Percentiles rank a stretch among this genome's conserved stretches.
Conservation (phyloP, 2,113 vertebrate species). For the Tragelaphus strepsiceros region DNA sequence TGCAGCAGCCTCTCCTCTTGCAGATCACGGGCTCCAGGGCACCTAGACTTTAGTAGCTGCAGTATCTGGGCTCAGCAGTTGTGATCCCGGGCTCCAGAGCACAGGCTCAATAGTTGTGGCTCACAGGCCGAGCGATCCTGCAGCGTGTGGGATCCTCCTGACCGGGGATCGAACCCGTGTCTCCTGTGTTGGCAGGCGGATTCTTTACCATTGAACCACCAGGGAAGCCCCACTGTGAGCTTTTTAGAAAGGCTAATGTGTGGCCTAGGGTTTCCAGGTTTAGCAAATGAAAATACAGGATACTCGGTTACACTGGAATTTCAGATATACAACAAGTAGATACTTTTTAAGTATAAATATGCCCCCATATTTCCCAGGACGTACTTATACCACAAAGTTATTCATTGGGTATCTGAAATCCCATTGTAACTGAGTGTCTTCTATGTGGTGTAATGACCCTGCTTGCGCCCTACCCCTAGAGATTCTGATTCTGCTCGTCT, state of each 20-base stretch:
- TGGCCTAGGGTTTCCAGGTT: background rate
- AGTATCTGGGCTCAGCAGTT: background rate
- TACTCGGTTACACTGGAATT: background rate
- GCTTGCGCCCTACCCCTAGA: background rate
- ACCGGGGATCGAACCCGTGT: accelerated
- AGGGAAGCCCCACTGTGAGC: background rate
- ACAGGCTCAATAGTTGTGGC: background rate
- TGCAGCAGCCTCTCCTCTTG: background rate
- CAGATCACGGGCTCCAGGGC: background rate
- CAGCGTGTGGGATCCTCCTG: background rate
- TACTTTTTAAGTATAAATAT: background rate
- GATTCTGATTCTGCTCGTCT: background rate
- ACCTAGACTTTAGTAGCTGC: background rate
- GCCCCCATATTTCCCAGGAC: background rate
- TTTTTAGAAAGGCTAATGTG: background rate
- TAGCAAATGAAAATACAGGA: background rate
- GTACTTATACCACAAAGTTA: background rate
- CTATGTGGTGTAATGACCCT: background rate
- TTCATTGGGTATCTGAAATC: background rate
- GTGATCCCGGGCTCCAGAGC: background rate
- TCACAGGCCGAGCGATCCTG: accelerated
- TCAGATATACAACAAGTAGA: background rate
- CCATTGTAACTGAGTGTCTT: background rate
- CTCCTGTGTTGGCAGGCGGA: background rate
- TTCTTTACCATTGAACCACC: background rate